Conservation (phyloP, 1,140 invertebrate species). For the Rhagoletis zephyria region DNA sequence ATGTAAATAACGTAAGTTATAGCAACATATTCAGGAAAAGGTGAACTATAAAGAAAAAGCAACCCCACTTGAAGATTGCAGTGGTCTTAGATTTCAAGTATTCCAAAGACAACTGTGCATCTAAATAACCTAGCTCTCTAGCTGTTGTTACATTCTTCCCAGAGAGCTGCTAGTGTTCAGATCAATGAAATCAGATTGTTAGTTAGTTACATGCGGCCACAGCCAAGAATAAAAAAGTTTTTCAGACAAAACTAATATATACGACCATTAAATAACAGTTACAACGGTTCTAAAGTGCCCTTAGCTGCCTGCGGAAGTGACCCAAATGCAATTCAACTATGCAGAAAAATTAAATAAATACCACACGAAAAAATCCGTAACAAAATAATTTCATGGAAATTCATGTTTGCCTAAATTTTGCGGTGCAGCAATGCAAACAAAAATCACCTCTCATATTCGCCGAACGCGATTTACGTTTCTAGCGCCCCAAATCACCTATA, state of each 20-base stretch:
- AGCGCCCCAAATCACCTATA: not conserved
- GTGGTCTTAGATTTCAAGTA: too few species aligned
- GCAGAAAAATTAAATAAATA: not conserved
- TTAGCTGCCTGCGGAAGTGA: not conserved
- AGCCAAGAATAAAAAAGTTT: not conserved
- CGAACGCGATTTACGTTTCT: not conserved
- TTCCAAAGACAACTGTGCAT: too few species aligned
- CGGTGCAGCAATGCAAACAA: not conserved
- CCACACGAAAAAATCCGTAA: not conserved
- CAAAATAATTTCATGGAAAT: not conserved
- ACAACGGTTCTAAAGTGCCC: not conserved
- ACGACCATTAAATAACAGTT: not conserved
- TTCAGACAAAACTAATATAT: not conserved
- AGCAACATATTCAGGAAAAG: too few species aligned
- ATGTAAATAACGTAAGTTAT: not conserved
- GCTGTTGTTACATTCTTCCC: not conserved
- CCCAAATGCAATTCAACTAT: not conserved
- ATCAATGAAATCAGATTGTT: not conserved
- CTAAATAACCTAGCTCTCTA: too few species aligned
- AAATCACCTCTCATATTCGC: not conserved
- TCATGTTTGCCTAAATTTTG: not conserved
- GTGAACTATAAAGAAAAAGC: too few species aligned
- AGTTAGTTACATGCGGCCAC: not conserved
- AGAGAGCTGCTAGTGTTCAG: not conserved
- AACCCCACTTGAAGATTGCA: too few species aligned